Base-by-base conservation (phyloP, 2,113 vertebrate genomes). In the Gobius niger region DNA sequence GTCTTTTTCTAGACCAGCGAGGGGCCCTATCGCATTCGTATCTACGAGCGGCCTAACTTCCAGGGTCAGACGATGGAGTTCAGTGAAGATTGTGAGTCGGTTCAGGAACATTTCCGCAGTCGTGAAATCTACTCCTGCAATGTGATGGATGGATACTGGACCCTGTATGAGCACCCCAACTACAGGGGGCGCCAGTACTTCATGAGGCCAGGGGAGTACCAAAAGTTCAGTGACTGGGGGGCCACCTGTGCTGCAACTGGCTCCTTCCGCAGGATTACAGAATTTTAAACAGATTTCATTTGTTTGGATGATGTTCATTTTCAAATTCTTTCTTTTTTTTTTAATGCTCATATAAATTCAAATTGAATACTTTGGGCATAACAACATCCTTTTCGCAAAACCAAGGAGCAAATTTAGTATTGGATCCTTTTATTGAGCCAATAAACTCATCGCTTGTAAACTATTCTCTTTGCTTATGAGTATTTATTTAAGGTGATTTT, bases 61-160 rank as follows among this genome's bases (percentile, higher is more conserved):
- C 66, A 91, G 77, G 92, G 91, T 46, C 90, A 88, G 79, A 91
- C 89, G 87, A 82, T 85, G 51, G 91, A 92, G 76, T 84, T 91
- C 78, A 87, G 77, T 0, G 81, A 90, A 7, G 92, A 93, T 88
- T 91, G 87, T 14, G 19, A 91, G 82, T 91, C 89, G 0, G 79
- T 93, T 16, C 85, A 91, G 3, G 81, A 93, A 0, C 72, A 69
- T 15, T 91, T 91, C 81, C 87, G 64, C 60, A 89, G 80, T 75
- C 83, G 19, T 0, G 86, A 93, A 75, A 75, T 91, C 80, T 82
- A 83, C 61, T 91, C 91, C 72, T 81, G 77, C 73, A 85, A 91
- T 0, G 60, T 91, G 49, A 69, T 92, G 83, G 89, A 94, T 0
- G 89, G 85, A 73, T 90, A 74, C 80, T 88, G 86, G 82, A 75